Conservation (phyloP, 1,140 invertebrate species). For the Caenorhabditis elegans region DNA sequence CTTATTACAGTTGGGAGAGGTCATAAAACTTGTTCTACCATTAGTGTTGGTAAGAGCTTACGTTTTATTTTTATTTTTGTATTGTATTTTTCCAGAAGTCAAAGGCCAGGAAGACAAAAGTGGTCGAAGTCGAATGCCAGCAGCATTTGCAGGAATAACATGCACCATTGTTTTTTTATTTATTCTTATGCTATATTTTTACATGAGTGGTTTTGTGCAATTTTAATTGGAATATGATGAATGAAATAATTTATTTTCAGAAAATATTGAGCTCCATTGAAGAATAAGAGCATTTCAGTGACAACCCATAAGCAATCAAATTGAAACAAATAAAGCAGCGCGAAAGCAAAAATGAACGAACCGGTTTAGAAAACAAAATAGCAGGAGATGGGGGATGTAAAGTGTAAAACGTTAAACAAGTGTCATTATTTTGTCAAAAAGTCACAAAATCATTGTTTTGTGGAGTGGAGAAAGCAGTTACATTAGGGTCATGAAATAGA, state of each 20-base stretch:
- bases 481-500: neutral
- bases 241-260: neutral
- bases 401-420: neutral
- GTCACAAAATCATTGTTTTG: neutral
- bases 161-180: neutral
- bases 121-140: neutral
- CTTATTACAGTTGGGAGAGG: slow-evolving; percentile 5
- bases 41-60: neutral
- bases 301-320: neutral
- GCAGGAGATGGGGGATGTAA: neutral
- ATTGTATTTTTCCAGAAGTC: neutral
- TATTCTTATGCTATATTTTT: neutral
- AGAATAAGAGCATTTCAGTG: neutral
- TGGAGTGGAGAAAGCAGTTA: neutral
- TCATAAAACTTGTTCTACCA: slow-evolving; percentile 26
- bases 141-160: neutral
- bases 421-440: neutral
- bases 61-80: neutral
- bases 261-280: slow-evolving; percentile 1
- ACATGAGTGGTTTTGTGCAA: neutral
- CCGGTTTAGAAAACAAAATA: slow-evolving; percentile 22
- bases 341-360: neutral
- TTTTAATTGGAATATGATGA: neutral
- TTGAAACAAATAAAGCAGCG: neutral
- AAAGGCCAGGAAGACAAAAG: neutral